These are phyloP conservation scores for Indicator maculatus DNA, from an alignment of 2,113 vertebrate genomes.

Conservation along the genomic window DNA sequence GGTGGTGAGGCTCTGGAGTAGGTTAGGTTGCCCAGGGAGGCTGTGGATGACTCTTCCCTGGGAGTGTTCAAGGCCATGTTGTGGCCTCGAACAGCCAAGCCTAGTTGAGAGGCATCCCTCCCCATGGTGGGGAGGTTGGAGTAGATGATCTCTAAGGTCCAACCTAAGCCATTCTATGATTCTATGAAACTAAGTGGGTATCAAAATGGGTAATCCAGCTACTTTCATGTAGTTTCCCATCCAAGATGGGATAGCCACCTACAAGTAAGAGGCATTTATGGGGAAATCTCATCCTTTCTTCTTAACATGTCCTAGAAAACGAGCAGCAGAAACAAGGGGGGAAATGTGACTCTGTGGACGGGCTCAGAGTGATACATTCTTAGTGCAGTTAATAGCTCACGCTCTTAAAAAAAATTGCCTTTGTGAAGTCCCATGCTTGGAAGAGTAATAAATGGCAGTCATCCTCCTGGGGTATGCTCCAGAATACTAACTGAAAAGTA, in stretches of 20 bases:
- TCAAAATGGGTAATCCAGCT: not conserved
- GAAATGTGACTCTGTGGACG: not conserved
- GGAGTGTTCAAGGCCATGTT: too few species aligned
- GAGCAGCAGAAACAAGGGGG: not conserved
- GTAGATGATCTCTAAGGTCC: too few species aligned
- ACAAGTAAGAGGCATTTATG: not conserved
- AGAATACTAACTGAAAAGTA: constrained; percentile 51
- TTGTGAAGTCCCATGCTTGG: not conserved
- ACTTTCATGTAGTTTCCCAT: too few species aligned
- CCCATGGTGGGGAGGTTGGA: too few species aligned
- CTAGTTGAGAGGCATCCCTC: too few species aligned
- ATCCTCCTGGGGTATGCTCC: not conserved
- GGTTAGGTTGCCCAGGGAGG: too few species aligned
- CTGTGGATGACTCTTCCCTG: too few species aligned
- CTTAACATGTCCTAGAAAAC: not conserved
- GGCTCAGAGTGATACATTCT: not conserved
- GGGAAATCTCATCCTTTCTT: not conserved
- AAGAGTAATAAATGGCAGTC: constrained; percentile 37
- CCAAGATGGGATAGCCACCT: not conserved
- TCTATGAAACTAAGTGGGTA: not conserved
- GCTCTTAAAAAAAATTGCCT: constrained; percentile 28
- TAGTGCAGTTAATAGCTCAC: not conserved
- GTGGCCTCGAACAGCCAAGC: too few species aligned
- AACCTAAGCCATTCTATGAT: not conserved
- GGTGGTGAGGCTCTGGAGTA: too few species aligned